Evolutionary conservation across 2,888 invertebrate species (phyloP), one percentile per base, ranked within the genome.

Genomic region (Volucella inflata): DNA sequence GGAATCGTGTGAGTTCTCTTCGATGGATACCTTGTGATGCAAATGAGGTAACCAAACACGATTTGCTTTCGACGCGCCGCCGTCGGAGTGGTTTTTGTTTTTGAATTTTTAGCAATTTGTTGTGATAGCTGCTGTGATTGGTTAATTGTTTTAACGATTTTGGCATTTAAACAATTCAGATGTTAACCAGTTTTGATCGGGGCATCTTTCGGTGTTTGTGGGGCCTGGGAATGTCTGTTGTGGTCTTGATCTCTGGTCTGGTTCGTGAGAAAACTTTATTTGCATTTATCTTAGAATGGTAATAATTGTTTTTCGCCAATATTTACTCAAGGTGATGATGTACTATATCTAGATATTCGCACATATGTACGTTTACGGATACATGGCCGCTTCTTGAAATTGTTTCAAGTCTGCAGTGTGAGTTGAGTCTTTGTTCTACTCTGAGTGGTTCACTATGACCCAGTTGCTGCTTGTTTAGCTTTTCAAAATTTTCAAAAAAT

Each of bases 81-180:
- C 16, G 21, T 53, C 53, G 30, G n/a, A 30, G 4, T 36, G 70
- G 60, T 48, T 67, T 57, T 59, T 67, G 30, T 44, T 62, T 60
- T 17, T 55, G 4, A 30, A 30, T 55, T 70, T 60, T 78, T 48
- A 75, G 70, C 79, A 80, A 84, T 84, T 79, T 84, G 79, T 84
- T 79, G 74, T 83, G 83, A 83, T 83, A 74, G 72, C 74, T 30
- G 30, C 30, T 79, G 64, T 80, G 84, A 84, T 84, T 84, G 80
- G 84, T 84, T 79, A 84, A 84, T 84, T 84, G 84, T 84, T 80
- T 84, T 84, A 76, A 75, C 71, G 70, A 53, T 53, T 72, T 82
- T 62, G 65, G 53, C 75, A 42, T 80, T 76, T 79, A 10, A 57
- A 65, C 17, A 77, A 62, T 30, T 68, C 51, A 55, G 17, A 65